These are phyloP conservation scores for Aphelinus certus DNA, from an alignment of 1,140 invertebrate genomes.

Conservation along the genomic window DNA sequence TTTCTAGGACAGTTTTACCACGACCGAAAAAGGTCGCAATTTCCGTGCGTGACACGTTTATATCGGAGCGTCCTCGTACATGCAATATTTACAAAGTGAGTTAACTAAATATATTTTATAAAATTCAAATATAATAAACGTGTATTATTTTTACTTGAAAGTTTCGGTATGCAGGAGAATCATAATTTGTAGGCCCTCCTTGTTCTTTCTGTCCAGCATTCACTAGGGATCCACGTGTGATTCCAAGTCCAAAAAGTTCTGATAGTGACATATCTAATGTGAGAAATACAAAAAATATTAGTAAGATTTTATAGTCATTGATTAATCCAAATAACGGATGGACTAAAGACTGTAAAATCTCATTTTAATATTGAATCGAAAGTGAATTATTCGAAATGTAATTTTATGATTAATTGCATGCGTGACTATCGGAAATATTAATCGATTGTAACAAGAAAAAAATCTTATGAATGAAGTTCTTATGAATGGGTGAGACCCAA, in stretches of 20 bases:
- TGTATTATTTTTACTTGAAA: slow-evolving; percentile 39
- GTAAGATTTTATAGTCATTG: neutral
- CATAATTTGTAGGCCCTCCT: slow-evolving; percentile 48
- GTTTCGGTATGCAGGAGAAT: slow-evolving; percentile 48
- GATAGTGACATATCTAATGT: slow-evolving; percentile 64
- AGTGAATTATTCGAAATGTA: too few relatives aligned
- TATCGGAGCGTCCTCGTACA: slow-evolving; percentile 24
- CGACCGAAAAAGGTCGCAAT: slow-evolving; percentile 42
- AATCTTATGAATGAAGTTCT: too few relatives aligned
- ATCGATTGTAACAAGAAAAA: too few relatives aligned
- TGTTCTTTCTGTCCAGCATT: slow-evolving; percentile 43
- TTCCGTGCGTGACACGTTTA: slow-evolving; percentile 49
- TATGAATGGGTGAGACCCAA: too few relatives aligned
- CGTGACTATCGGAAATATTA: too few relatives aligned
- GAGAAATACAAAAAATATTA: slow-evolving; percentile 22
- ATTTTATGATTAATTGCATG: too few relatives aligned
- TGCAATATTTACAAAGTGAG: slow-evolving; percentile 43
- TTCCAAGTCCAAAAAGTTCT: slow-evolving; percentile 67
- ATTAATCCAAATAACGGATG: too few relatives aligned
- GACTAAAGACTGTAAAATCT: too few relatives aligned
- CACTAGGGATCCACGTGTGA: slow-evolving; percentile 65
- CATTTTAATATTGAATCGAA: too few relatives aligned
- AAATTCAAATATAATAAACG: too few relatives aligned
- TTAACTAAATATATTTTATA: too few relatives aligned
- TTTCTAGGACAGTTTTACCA: neutral